Base-by-base conservation (phyloP, 2,888 invertebrate species). In the Rambutsinella grinnellia region DNA sequence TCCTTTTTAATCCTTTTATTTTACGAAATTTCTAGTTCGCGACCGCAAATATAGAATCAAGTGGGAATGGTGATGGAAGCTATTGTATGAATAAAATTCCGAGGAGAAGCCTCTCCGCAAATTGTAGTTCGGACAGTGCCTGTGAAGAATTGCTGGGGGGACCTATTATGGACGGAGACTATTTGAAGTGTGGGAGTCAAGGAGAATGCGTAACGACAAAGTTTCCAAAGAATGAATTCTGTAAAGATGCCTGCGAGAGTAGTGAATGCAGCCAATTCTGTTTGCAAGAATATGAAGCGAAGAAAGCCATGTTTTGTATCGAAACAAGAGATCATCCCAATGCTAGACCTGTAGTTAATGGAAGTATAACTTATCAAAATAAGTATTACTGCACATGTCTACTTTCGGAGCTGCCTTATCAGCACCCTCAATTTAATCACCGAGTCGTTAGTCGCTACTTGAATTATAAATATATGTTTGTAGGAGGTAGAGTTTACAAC, bases 261-360 rank as follows among this genome's bases (percentile, higher is more conserved):
- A 72, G 68, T 57, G 19, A 66, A 2, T 79, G 79, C 47, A 66
- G 56, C 19, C 68, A 51, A n/a, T 54, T 76, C 19, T 79, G 79
- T 49, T 28, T 68, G 3, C 68, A 79, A 56, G 19, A 49, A 8
- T 47, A 79, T 63, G 63, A 61, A 44, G 61, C 72, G 13, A 67
- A 76, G 36, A 17, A 19, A 15, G 71, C 79, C 3, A 53, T 46
- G 56, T 79, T 76, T 21, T 79, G 79, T 24, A 76, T 79, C 36
- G 68, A 76, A 26, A 60, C 76, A 2, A 57, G 79, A 26, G 79
- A 79, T 61, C 79, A 79, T 60, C 72, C 79, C 0, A 79, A 79
- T 27, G 76, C 60, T 17, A 54, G 57, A 54, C 76, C 76, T 17
- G 21, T 10, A 28, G n/a, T 27, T 23, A 28, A 19, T n/a, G 27